Evolutionary conservation across 2,797 vertebrate species (phyloP), one percentile per base, ranked within the genome.

Genomic region (Anguilla marmorata): DNA sequence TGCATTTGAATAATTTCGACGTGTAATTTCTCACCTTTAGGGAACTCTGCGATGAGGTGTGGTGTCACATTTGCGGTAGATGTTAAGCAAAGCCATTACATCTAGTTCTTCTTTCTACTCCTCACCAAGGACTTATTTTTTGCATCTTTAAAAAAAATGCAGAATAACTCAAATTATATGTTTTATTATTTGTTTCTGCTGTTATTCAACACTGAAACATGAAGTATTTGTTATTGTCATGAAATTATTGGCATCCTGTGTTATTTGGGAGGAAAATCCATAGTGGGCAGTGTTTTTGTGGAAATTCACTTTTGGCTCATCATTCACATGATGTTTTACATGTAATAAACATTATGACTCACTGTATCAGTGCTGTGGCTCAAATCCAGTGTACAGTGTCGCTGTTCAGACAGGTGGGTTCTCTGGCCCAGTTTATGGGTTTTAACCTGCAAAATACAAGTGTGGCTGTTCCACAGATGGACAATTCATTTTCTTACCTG

Each of bases 1-100:
- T 82, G 45, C 45, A 82, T 82, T 82, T 82, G 79, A 82, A 82
- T 82, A 82, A 82, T 82, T 24, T 82, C 41, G 0, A 9, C 50
- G 16, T n/a, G 24, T 50, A 82, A 82, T 82, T 37, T 82, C 9
- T 50, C 79, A 82, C 79, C 79, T 48, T 45, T 14, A 37, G 33
- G 74, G 33, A 76, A 48, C 76, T 45, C 30, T 33, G 27, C 9
- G 0, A 37, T 14, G 72, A 41, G 37, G 19, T 45, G 37, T 45
- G 37, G 37, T 41, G 37, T 80, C 37, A 80, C 30, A 80, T 45
- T 45, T 80, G 37, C 16, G 37, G 11, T 33, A 33, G 69, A 80
- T 41, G 6, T 80, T 41, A 80, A 41, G 1, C 76, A 21, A 45
- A 37, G 19, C 76, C 37, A 80, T 2, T 7, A 8, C 37, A 21